phyloP scores from a whole-genome alignment of 2,113 vertebrate genomes.

The Ginglymostoma cirratum region DNA sequence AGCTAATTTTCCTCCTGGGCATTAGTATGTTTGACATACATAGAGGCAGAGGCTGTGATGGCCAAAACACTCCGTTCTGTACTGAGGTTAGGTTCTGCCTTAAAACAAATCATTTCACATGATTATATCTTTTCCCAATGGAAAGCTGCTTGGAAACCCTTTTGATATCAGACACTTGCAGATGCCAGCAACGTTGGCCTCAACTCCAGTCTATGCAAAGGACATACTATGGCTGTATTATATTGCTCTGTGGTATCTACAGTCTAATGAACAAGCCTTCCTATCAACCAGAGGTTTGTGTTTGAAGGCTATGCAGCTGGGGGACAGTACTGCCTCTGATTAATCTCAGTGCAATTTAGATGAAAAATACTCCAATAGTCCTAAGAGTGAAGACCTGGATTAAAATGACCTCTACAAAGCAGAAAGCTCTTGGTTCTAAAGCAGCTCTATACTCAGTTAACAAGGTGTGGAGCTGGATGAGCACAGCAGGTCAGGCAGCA shows the following conservation, averaged over 20 bases:
- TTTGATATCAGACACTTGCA: not conserved
- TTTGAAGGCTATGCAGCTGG: not conserved
- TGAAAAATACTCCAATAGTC: not conserved
- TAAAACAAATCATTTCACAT: conserved; percentile 14
- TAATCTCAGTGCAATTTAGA: not conserved
- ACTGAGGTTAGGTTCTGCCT: not conserved
- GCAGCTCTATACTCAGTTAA: not conserved
- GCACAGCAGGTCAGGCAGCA: too few relatives aligned
- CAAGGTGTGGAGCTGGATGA: too few relatives aligned
- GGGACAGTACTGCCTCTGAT: not conserved
- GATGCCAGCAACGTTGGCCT: conserved; percentile 3
- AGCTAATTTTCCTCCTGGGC: conserved; percentile 2
- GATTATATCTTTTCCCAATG: not conserved
- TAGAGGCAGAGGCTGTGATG: not conserved
- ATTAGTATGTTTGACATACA: not conserved
- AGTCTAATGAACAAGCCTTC: not conserved
- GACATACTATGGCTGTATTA: not conserved
- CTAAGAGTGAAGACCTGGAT: not conserved
- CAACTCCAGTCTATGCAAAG: not conserved
- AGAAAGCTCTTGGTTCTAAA: not conserved
- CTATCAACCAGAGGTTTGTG: not conserved
- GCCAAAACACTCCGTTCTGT: not conserved
- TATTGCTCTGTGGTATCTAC: not conserved
- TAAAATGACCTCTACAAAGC: not conserved
- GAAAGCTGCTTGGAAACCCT: not conserved